Conservation (phyloP, 2,797 vertebrate genomes). For the Tamandua tetradactyla region DNA sequence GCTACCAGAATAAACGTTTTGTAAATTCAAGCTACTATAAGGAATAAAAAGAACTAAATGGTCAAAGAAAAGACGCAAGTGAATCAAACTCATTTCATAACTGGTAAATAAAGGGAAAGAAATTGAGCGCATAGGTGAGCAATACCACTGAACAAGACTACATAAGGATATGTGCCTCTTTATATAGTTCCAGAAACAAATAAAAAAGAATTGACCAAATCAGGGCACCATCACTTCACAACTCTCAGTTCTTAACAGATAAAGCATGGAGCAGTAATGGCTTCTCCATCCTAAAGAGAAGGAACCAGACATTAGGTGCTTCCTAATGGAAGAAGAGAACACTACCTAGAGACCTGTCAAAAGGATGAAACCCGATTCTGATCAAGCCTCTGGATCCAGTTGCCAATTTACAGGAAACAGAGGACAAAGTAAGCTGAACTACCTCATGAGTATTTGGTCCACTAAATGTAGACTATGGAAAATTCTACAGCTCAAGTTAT, state of each 20-base stretch:
- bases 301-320: not conserved
- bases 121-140: not conserved
- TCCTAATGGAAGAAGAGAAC: not conserved
- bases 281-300: not conserved
- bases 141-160: not conserved
- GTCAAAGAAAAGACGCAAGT: constrained; percentile 20
- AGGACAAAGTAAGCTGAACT: not conserved
- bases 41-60: not conserved
- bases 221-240: not conserved
- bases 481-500: not conserved
- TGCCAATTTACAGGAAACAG: too few relatives aligned
- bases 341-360: not conserved
- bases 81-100: not conserved
- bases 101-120: too few relatives aligned
- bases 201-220: not conserved
- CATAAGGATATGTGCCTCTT: not conserved
- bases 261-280: not conserved
- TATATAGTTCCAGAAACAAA: not conserved
- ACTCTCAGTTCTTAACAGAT: not conserved
- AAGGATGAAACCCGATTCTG: not conserved
- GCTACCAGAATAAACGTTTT: not conserved
- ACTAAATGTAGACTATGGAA: not conserved
- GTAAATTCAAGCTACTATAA: not conserved
- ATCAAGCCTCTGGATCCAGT: too few relatives aligned
- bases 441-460: not conserved